Conservation (phyloP, 2,797 vertebrate species). For the Muscicapa comitata region DNA sequence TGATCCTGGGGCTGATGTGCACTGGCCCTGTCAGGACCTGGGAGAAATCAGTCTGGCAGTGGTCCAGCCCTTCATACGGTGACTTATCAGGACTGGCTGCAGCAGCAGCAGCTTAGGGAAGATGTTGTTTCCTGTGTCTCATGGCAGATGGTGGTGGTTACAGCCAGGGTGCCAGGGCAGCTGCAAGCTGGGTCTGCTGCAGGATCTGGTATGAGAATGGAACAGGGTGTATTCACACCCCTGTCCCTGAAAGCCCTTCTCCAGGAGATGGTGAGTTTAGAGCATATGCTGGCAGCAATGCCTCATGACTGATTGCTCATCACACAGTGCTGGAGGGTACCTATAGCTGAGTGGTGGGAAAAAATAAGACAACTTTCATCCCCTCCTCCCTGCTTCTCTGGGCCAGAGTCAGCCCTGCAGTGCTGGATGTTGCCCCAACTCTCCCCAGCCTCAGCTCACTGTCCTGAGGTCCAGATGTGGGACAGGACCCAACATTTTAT, state of each 20-base stretch:
- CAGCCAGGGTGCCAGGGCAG: not conserved
- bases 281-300: not conserved
- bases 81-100: not conserved
- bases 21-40: not conserved
- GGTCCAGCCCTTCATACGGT: rapidly evolving
- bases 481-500: rapidly evolving
- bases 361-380: not conserved
- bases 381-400: not conserved
- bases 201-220: not conserved
- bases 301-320: too few species aligned
- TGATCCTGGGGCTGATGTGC: not conserved
- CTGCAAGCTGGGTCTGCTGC: not conserved
- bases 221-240: not conserved
- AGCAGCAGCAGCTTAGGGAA: not conserved
- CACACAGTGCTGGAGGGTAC: rapidly evolving
- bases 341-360: not conserved
- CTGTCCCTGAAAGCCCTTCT: not conserved
- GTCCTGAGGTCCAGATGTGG: not conserved
- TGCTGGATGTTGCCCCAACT: rapidly evolving
- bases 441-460: not conserved
- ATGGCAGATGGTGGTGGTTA: not conserved
- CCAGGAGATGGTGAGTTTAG: not conserved
- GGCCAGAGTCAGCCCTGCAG: not conserved
- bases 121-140: not conserved
- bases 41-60: not conserved